A percentile compares a stretch with the other conserved stretches of the same genome.
Evolutionary conservation across 2,797 vertebrate genomes (phyloP).

Genomic region (Tangara arthus): DNA sequence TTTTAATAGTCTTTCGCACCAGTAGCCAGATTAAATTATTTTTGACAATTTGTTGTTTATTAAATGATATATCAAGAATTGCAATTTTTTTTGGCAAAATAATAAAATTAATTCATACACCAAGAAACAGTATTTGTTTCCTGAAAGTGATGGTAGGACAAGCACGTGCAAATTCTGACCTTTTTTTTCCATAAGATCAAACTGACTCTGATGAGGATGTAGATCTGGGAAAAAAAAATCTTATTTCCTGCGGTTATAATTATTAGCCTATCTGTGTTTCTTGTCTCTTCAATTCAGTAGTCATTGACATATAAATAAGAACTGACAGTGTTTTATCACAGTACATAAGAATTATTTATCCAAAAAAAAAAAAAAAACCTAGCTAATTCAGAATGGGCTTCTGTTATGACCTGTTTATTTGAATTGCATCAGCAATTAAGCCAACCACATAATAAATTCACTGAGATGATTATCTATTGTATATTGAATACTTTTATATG

Average conservation of each 20-base stretch:
- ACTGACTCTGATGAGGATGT: not conserved
- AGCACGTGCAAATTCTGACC: not conserved
- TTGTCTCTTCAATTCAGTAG: not conserved
- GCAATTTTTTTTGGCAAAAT: not conserved
- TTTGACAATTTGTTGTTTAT: not conserved
- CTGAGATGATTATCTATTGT: not conserved
- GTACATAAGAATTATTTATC: not conserved
- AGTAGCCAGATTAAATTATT: not conserved
- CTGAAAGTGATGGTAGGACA: not conserved
- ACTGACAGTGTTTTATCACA: not conserved
- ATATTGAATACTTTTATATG: not conserved
- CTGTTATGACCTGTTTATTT: not conserved
- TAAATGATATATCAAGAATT: not conserved
- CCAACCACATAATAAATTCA: not conserved
- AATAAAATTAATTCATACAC: not conserved
- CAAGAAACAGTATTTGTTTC: not conserved
- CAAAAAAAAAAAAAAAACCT: not conserved
- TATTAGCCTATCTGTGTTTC: not conserved
- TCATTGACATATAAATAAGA: not conserved
- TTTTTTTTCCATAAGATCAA: not conserved
- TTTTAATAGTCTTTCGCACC: not conserved
- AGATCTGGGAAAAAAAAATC: not conserved
- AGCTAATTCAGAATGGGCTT: not conserved
- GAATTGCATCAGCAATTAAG: not conserved
- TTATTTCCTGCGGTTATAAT: not conserved